Evolutionary conservation across 2,797 vertebrate genomes (phyloP).

Genomic region (Rhabdophis nuchalis): DNA sequence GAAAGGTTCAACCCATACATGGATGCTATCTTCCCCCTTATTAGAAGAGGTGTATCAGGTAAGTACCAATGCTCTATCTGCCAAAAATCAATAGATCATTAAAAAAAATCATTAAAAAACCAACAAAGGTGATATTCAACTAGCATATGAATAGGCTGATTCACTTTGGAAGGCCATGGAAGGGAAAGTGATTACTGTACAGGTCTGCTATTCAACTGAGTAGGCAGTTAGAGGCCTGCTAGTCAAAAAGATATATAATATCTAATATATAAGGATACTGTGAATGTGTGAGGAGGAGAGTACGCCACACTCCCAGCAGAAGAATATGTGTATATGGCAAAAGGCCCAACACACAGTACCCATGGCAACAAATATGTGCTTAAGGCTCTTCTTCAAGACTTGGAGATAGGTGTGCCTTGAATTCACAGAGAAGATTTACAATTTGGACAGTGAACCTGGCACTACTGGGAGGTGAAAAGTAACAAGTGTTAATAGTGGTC

Average conservation of each 20-base stretch:
- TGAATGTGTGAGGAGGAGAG: neutral
- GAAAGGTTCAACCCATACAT: too few species aligned
- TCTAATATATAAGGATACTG: neutral
- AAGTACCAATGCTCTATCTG: too few species aligned
- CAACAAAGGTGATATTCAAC: neutral
- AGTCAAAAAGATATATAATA: neutral
- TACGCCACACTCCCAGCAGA: neutral
- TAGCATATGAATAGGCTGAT: neutral
- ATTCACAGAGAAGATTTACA: neutral
- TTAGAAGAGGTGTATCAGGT: too few species aligned
- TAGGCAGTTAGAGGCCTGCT: neutral
- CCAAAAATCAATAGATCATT: neutral
- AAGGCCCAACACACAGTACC: neutral
- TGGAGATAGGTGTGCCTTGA: too few species aligned
- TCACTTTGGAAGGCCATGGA: neutral
- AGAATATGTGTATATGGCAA: neutral
- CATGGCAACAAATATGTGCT: neutral
- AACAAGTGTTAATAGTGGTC: neutral
- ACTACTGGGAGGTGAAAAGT: neutral
- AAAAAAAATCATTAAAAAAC: neutral
- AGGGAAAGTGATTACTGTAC: neutral
- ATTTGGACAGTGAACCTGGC: neutral
- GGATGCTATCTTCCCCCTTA: too few species aligned
- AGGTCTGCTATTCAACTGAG: neutral
- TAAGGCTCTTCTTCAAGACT: neutral